These are phyloP conservation scores for Mus spretus DNA, from an alignment of 2,797 vertebrate species.

Conservation along the genomic window DNA sequence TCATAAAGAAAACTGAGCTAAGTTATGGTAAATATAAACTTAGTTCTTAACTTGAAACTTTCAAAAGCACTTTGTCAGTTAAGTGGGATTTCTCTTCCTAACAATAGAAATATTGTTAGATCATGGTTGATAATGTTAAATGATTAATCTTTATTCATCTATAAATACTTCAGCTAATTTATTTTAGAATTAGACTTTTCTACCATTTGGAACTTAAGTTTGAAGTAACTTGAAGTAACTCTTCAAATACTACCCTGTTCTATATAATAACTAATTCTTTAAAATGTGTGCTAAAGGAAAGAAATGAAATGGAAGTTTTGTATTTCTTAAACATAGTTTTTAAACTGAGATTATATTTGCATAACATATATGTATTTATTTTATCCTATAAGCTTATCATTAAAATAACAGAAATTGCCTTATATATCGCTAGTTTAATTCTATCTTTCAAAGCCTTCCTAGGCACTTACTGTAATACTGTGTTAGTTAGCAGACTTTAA, in stretches of 20 bases:
- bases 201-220: constrained; percentile 47
- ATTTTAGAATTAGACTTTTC: constrained; percentile 60
- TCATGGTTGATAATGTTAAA: constrained; percentile 52
- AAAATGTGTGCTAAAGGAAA: constrained; percentile 21
- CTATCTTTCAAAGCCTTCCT: constrained; percentile 61
- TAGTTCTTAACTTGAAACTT: constrained; percentile 55
- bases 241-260: background rate
- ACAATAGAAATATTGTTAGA: background rate
- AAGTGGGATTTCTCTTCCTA: constrained; percentile 45
- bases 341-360: constrained; percentile 58
- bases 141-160: constrained; percentile 53
- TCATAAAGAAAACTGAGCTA: constrained; percentile 25
- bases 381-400: constrained; percentile 19
- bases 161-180: constrained; percentile 46
- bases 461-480: constrained; percentile 51
- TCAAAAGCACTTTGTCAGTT: constrained; percentile 46
- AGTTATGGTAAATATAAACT: constrained; percentile 21
- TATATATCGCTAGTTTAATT: constrained; percentile 65
- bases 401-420: constrained; percentile 60
- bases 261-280: constrained; percentile 62
- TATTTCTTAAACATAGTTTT: constrained; percentile 38
- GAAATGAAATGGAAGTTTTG: background rate
- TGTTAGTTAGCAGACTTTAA: constrained; percentile 46
- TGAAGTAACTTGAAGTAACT: background rate
- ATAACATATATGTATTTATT: background rate